Percentiles rank a stretch among this genome's conserved stretches.
phyloP scores from a whole-genome alignment of 2,113 vertebrate genomes.

The Paratilapia polleni region DNA sequence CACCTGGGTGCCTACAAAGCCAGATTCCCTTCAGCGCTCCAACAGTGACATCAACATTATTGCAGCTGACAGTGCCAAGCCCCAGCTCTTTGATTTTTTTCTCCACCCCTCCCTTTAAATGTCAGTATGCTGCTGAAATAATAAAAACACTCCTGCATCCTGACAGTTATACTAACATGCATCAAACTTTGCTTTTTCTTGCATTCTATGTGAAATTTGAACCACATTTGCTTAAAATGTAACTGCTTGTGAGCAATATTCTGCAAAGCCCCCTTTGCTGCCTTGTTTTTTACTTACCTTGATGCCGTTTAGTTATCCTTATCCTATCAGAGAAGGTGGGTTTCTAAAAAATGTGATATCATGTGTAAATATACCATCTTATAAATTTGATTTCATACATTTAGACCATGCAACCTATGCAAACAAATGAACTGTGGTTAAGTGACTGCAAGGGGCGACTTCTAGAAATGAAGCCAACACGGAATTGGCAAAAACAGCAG shows the following conservation, averaged over 20 bases:
- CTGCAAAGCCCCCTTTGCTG: background rate
- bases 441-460: background rate
- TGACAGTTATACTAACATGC: background rate
- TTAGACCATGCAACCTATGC: background rate
- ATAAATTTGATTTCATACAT: background rate
- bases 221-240: background rate
- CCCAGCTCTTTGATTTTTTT: background rate
- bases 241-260: background rate
- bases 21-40: conserved; percentile 21
- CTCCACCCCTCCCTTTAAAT: background rate
- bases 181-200: background rate
- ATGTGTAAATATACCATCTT: background rate
- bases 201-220: background rate
- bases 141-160: background rate
- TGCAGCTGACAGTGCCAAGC: background rate
- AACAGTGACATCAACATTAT: conserved; percentile 24
- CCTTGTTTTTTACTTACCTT: too few species aligned
- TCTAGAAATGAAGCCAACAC: background rate
- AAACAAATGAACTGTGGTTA: background rate
- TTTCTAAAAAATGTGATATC: background rate
- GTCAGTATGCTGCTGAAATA: background rate
- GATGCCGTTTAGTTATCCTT: background rate
- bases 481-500: background rate
- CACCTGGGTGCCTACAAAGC: conserved; percentile 7
- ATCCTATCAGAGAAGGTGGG: background rate